phyloP scores from a whole-genome alignment of 2,113 vertebrate genomes.

The Perca fluviatilis region DNA sequence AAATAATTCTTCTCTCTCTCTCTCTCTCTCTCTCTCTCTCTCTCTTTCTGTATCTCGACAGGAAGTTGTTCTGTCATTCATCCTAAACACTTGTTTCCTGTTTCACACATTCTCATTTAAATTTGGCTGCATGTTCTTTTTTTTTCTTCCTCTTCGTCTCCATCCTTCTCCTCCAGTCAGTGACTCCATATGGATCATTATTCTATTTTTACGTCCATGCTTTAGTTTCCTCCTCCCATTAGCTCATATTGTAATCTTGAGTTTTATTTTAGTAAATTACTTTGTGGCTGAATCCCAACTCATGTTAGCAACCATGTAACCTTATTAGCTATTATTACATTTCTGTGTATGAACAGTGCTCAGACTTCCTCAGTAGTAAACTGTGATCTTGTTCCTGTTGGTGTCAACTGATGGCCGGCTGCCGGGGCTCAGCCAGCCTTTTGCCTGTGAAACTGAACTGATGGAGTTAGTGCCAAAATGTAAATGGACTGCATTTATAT shows the following conservation, averaged over 20 bases:
- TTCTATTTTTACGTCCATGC: background rate
- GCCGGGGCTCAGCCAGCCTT: background rate
- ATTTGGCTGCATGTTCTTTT: slow-evolving; percentile 20
- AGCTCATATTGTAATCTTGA: background rate
- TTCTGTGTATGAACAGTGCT: background rate
- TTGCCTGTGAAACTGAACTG: background rate
- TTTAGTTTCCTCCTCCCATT: background rate
- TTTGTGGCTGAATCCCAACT: background rate
- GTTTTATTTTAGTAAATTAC: background rate
- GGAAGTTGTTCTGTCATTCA: slow-evolving; percentile 85
- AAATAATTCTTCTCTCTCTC: slow-evolving; percentile 49
- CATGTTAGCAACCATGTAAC: background rate
- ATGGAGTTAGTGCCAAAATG: background rate
- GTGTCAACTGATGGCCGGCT: background rate
- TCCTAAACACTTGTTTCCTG: slow-evolving; percentile 86
- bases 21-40: background rate
- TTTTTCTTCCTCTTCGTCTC: background rate
- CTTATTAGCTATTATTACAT: background rate
- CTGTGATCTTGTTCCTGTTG: background rate
- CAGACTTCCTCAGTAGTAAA: background rate
- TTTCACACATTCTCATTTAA: slow-evolving; percentile 75
- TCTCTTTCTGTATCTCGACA: slow-evolving; percentile 51
- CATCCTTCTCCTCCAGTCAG: background rate
- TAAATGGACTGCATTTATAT: no score
- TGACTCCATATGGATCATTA: background rate